Evolutionary conservation across 2,888 invertebrate species (phyloP), one percentile per base, ranked within the genome.

Genomic region (Dryobotodes eremita): DNA sequence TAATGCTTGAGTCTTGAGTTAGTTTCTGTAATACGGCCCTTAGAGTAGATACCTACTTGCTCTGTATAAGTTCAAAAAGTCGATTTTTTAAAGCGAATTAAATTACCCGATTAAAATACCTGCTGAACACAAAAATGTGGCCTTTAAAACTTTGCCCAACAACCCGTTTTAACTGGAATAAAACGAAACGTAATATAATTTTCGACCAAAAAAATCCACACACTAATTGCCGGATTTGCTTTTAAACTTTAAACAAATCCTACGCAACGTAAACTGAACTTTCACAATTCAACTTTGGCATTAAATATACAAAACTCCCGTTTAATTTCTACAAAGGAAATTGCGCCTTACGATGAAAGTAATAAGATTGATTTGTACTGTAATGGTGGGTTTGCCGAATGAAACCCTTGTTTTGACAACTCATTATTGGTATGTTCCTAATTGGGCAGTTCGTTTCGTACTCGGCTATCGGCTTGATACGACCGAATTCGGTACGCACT

Each of bases 211-310:
- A 92, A 85, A 83, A 85, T 89, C 88, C 91, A 92, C 92, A 89
- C 92, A 90, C 94, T 95, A 95, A 96, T 95, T 95, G 92, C 91
- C 89, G 92, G 93, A 95, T 95, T 95, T 94, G 94, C 94, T 93
- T 95, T 92, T 92, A 95, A 95, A 90, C 93, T 95, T 95, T 93
- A 94, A 94, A 91, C 92, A 93, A 95, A 95, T 95, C 93, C 93
- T 92, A 94, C 94, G 93, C 93, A 93, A 92, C 93, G 92, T 91
- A 93, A 93, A 91, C 91, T 89, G 87, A 95, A 96, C 95, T 96
- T 96, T 95, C 94, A 94, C 95, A 94, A 94, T 95, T 94, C 95
- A 95, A 96, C 95, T 96, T 95, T 93, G 93, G 94, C 93, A 94
- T 96, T 94, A 94, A 94, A 94, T 93, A 91, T 88, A 89, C 91